Evolutionary conservation across 2,113 vertebrate genomes (phyloP).

Genomic region (Tragelaphus buxtoni): DNA sequence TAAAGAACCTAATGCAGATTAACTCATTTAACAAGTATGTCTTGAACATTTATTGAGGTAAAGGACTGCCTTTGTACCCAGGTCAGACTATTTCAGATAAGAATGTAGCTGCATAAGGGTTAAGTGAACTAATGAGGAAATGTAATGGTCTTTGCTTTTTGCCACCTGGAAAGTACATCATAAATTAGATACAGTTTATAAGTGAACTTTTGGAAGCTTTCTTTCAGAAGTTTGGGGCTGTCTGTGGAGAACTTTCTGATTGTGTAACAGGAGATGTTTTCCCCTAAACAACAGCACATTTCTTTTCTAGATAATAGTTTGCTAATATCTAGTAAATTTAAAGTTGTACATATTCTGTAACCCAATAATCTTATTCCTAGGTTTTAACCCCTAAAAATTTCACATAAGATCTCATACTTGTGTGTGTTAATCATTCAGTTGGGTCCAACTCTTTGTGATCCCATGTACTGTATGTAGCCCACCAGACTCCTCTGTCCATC

Average conservation of each 20-base stretch:
- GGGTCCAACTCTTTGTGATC: background rate
- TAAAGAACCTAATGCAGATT: background rate
- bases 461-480: background rate
- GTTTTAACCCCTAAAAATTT: background rate
- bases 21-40: background rate
- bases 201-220: background rate
- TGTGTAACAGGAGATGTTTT: background rate
- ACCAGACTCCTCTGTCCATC: background rate
- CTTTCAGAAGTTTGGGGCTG: background rate
- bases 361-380: background rate
- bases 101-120: background rate
- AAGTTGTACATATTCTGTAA: background rate
- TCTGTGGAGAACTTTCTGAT: background rate
- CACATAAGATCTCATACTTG: background rate
- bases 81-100: background rate
- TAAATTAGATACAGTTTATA: background rate
- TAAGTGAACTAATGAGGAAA: background rate
- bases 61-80: background rate
- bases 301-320: background rate
- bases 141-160: background rate
- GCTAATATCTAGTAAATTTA: background rate
- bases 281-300: background rate
- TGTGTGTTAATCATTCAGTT: background rate
- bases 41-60: background rate
- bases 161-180: background rate